phyloP scores from a whole-genome alignment of 2,888 invertebrate species.

The Pecten maximus region DNA sequence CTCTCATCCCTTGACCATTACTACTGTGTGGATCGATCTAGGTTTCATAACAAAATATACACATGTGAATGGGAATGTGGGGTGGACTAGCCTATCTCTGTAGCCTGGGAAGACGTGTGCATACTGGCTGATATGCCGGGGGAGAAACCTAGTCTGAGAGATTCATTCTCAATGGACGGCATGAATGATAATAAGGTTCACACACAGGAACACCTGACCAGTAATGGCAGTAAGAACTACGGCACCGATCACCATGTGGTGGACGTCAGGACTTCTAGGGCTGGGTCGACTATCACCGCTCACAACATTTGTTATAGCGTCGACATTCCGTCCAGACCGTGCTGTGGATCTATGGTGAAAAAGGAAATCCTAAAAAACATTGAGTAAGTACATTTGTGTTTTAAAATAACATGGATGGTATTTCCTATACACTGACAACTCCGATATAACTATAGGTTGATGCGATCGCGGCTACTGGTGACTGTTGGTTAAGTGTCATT shows the following conservation, averaged over 20 bases:
- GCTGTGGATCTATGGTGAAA: constrained; percentile 64
- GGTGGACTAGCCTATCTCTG: background rate
- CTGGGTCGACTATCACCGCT: constrained; percentile 66
- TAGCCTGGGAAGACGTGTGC: background rate
- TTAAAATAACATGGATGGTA: background rate
- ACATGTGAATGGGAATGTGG: background rate
- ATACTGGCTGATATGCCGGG: background rate
- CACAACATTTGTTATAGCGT: constrained; percentile 76
- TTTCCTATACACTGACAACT: background rate
- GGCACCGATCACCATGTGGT: constrained; percentile 20
- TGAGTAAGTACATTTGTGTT: constrained; percentile 69
- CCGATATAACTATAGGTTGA: too few relatives aligned
- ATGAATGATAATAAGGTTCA: constrained; percentile 2
- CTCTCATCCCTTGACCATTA: constrained; percentile 6
- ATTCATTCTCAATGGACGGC: background rate
- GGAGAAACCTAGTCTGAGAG: background rate
- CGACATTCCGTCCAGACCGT: constrained; percentile 68
- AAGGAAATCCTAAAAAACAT: constrained; percentile 77
- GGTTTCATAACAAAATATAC: constrained; percentile 28
- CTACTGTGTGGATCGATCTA: background rate
- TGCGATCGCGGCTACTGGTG: too few relatives aligned
- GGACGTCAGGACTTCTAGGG: constrained; percentile 18
- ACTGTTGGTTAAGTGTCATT: too few relatives aligned
- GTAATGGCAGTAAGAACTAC: background rate
- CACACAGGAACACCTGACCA: background rate